Base-by-base conservation (phyloP, 2,113 vertebrate species). In the Gavialis gangeticus region DNA sequence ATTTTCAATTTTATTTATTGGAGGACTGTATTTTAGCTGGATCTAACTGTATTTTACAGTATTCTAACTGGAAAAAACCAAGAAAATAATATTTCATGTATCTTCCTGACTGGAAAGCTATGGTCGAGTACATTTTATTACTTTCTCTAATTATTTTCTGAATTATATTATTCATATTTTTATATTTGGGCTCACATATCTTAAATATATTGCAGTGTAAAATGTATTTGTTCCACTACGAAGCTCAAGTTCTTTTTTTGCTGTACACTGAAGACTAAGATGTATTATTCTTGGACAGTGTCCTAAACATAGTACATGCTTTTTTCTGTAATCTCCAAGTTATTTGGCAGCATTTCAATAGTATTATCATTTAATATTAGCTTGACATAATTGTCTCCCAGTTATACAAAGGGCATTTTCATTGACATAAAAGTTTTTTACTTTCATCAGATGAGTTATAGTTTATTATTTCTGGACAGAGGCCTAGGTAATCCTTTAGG, bases 401-500 rank as follows among this genome's bases (percentile, higher is more conserved):
- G 46, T 46, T 46, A 46, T 46, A 46, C 46, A 46, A 46, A 46
- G 46, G 46, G 46, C 46, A 46, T 46, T 46, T 79, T 56, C 46
- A 64, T 25, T 80, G 10, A 84, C 55, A 83, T 59, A 2, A 27
- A 46, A 14, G 1, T 15, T 85, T 94, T 84, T 90, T 6, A 66
- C 6, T 79, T 94, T 93, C 22, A 60, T 57, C 57, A 59, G 54
- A 27, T 56, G 4, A 1, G 17, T 6, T 37, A 60, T 25, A 55
- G 18, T 78, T 92, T 85, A 77, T 91, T 89, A 77, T 34, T 94
- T 11, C 63, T 92, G 87, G 30, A 69, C 4, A 75, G 69, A 93
- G 76, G 30, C 14, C 19, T 82, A 8, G 60, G 30, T 24, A 54
- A 73, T 82, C 16, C 63, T 22, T 87, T 75, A 77, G 84, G 25